These are phyloP conservation scores for Loripinus fragilis DNA, from an alignment of 2,888 invertebrate genomes.

Conservation along the genomic window DNA sequence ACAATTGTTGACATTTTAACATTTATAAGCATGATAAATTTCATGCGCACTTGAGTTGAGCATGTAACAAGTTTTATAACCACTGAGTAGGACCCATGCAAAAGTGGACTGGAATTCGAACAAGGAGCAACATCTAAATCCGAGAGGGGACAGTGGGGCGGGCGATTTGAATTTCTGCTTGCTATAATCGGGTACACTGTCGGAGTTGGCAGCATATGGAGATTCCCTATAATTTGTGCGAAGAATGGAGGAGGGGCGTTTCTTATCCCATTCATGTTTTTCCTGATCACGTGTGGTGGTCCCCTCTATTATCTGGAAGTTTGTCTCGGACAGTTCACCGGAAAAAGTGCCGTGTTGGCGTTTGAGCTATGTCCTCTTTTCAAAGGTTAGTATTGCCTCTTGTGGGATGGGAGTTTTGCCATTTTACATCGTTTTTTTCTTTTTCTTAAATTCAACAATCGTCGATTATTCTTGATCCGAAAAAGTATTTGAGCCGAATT, in stretches of 20 bases:
- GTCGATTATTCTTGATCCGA: too few relatives aligned
- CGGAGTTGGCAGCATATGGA: constrained; percentile 53
- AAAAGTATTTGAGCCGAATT: too few relatives aligned
- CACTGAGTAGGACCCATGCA: too few relatives aligned
- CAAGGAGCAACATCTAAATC: not conserved
- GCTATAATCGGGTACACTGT: constrained; percentile 54
- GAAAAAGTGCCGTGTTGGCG: constrained; percentile 40
- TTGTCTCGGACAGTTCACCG: constrained; percentile 49
- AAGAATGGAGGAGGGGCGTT: constrained; percentile 58
- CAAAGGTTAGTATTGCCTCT: constrained; percentile 44
- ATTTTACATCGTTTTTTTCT: too few relatives aligned
- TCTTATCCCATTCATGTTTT: constrained; percentile 56
- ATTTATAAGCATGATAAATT: too few relatives aligned
- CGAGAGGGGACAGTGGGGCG: constrained; percentile 34
- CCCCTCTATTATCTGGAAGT: constrained; percentile 57
- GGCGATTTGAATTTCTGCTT: constrained; percentile 45
- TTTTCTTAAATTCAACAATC: too few relatives aligned
- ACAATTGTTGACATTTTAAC: too few relatives aligned
- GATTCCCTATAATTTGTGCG: constrained; percentile 51
- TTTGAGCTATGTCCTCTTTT: constrained; percentile 50
- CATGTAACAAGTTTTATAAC: too few relatives aligned
- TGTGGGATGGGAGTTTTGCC: too few relatives aligned
- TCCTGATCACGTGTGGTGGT: constrained; percentile 52
- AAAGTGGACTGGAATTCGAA: not conserved
- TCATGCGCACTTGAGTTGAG: too few relatives aligned